Base-by-base conservation (phyloP, 2,113 vertebrate species). In the Brachypteracias leptosomus region DNA sequence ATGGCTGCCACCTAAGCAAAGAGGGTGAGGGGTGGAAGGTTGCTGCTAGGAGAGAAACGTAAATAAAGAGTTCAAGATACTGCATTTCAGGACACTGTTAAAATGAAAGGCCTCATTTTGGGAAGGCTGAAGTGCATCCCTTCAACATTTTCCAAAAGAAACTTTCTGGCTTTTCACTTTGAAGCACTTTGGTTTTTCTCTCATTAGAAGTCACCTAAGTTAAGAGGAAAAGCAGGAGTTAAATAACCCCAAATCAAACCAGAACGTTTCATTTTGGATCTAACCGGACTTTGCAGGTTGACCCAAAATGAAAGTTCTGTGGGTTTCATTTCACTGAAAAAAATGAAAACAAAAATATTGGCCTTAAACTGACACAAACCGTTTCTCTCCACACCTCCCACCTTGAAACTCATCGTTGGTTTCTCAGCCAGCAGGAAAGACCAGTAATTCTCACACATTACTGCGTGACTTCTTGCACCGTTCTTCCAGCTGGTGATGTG, bases 251-350 rank as follows among this genome's bases (percentile, higher is more conserved):
- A 75, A 68, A 91, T 65, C 24, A 74, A 90, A 90, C 2, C 8
- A 35, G 11, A 40, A n/a, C 0, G 1, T 49, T 85, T 92, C 7
- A 52, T 16, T 90, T 65, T 65, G 52, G 29, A 77, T 12, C 38
- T 44, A 72, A 72, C 4, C 0, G 3, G 4, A 49, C 49, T 68
- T 47, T 78, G 44, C 31, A 19, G 36, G 10, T 6, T 92, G 73
- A 87, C 13, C 29, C 8, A 2, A 78, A 95, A 81, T 4, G 47
- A 77, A 96, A 93, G 21, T 61, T 57, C 16, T 26, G 29, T 19
- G 46, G 57, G 26, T 91, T 93, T 52, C 24, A 22, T 82, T 74
- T 91, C 54, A 68, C 51, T 70, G 49, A 47, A 82, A 63, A 75
- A 72, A 38, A 2, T 54, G 36, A 73, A 58, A 80, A 3, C 10